Evolutionary conservation across 2,888 invertebrate species (phyloP).

Genomic region (Caenorhabditis sp.): DNA sequence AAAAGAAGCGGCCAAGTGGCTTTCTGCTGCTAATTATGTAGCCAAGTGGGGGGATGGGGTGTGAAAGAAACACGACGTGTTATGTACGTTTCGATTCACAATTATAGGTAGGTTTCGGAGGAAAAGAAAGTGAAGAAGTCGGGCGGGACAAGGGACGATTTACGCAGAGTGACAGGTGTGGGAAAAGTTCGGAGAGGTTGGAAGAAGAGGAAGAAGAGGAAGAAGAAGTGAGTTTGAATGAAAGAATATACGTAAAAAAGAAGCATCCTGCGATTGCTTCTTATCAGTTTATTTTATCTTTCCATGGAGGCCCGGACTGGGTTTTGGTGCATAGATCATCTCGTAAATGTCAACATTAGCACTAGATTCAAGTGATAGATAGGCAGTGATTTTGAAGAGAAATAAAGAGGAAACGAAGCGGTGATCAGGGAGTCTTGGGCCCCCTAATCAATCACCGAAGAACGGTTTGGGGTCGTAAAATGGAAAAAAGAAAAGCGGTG

Average conservation of each 20-base stretch:
- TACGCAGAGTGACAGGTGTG: slow-evolving; percentile 33
- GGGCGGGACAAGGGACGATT: slow-evolving; percentile 11
- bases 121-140: neutral
- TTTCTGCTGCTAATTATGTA: slow-evolving; percentile 16
- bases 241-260: slow-evolving; percentile 11
- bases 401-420: neutral
- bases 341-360: slow-evolving; percentile 25
- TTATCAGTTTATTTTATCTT: slow-evolving; percentile 6
- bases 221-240: no score
- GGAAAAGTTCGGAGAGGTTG: slow-evolving; percentile 11
- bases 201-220: no score
- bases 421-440: neutral
- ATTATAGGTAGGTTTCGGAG: slow-evolving; percentile 26
- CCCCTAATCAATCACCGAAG: slow-evolving; percentile 31
- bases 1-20: neutral
- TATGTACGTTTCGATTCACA: slow-evolving; percentile 51
- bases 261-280: neutral
- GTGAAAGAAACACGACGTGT: slow-evolving; percentile 37
- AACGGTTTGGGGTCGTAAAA: slow-evolving; percentile 10
- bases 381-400: neutral
- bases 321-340: slow-evolving; percentile 35
- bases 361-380: slow-evolving; percentile 17
- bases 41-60: slow-evolving; percentile 15
- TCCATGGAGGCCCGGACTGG: neutral
- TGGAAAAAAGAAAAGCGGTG: neutral